Conservation (phyloP, 1,140 invertebrate genomes). For the Drosophila rhopaloa region DNA sequence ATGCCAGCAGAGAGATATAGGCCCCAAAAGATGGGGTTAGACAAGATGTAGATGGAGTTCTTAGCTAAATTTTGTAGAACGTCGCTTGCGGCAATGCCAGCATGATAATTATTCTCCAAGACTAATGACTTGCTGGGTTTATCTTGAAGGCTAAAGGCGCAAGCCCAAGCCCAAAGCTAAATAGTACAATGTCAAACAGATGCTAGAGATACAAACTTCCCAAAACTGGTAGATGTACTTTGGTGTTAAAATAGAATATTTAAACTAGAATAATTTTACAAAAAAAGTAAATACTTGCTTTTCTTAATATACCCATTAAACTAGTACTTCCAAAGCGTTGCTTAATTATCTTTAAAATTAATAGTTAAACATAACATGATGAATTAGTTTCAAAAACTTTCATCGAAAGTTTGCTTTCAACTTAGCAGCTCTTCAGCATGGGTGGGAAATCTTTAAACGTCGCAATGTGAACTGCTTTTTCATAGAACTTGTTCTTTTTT, state of each 20-base stretch:
- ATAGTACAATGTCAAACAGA: slow-evolving; percentile 50
- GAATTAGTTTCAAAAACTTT: background rate
- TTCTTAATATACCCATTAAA: too few species aligned
- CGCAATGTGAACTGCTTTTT: slow-evolving; percentile 22
- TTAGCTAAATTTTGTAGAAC: slow-evolving; percentile 61
- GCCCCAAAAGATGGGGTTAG: slow-evolving; percentile 27
- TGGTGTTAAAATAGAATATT: too few species aligned
- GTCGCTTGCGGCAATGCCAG: slow-evolving; percentile 20
- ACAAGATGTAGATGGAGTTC: slow-evolving; percentile 54
- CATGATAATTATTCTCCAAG: slow-evolving; percentile 69
- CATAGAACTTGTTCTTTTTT: slow-evolving; percentile 15
- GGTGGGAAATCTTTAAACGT: slow-evolving; percentile 2
- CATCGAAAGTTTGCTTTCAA: slow-evolving; percentile 14
- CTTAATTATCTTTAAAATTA: too few species aligned
- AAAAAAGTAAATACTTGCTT: too few species aligned
- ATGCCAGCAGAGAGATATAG: slow-evolving; percentile 52
- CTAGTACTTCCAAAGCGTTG: background rate
- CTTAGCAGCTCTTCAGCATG: background rate
- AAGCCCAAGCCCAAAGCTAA: slow-evolving; percentile 39
- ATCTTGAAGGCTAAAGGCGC: slow-evolving; percentile 26
- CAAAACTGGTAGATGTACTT: background rate
- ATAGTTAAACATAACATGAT: too few species aligned
- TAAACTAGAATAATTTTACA: too few species aligned
- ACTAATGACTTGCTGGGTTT: slow-evolving; percentile 65
- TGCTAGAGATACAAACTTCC: slow-evolving; percentile 13